Conservation (phyloP, 2,797 vertebrate genomes). For the Furcifer pardalis region DNA sequence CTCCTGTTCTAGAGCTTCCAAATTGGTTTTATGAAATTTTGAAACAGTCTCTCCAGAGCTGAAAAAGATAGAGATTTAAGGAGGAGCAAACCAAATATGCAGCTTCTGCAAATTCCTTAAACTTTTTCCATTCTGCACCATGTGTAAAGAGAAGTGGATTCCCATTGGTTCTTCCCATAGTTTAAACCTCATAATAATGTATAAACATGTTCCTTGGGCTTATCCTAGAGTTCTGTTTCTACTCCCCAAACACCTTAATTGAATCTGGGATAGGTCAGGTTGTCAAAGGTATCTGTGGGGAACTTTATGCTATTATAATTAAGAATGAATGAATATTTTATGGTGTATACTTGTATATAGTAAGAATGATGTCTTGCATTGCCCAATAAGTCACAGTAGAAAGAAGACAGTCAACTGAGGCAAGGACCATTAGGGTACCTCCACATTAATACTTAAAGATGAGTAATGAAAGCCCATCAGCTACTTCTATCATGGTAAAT, state of each 20-base stretch:
- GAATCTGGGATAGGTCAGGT: constrained; percentile 6
- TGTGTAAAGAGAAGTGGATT: constrained; percentile 4
- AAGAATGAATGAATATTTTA: constrained; percentile 34
- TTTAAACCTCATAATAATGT: background rate
- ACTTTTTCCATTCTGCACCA: constrained; percentile 12
- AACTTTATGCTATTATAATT: constrained; percentile 24
- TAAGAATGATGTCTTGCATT: constrained; percentile 10
- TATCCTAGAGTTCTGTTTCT: background rate
- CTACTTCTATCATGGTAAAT: background rate
- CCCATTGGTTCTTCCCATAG: background rate
- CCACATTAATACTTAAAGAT: rapidly evolving
- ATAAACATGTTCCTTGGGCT: background rate
- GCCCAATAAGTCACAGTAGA: background rate
- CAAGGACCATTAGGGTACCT: background rate
- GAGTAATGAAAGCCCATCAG: background rate
- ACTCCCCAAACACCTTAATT: constrained; percentile 19
- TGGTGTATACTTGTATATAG: constrained; percentile 11
- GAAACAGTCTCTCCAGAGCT: background rate
- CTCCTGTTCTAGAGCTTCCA: constrained; percentile 15
- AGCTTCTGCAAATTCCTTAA: background rate
- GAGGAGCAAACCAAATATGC: background rate
- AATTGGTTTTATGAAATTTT: constrained; percentile 3
- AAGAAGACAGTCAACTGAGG: background rate
- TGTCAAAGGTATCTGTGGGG: constrained; percentile 8
- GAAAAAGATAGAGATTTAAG: background rate